Conservation (phyloP, 2,113 vertebrate species). For the Microtus ochrogaster region DNA sequence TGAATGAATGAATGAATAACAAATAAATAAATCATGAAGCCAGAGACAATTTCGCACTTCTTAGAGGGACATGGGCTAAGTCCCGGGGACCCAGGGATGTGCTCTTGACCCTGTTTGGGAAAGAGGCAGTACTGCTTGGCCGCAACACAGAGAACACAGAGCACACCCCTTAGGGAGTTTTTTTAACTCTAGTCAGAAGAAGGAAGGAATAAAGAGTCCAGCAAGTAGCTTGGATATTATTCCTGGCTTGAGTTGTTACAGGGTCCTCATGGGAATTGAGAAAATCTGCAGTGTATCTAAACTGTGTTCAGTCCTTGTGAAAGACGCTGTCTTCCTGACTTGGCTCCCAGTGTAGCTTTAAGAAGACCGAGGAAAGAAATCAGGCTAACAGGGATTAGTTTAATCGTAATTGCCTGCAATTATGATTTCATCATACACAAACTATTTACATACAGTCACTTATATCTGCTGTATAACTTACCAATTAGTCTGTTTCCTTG, state of each 20-base stretch:
- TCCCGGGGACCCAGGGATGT: neutral
- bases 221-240: neutral
- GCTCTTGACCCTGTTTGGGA: neutral
- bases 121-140: neutral
- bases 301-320: neutral
- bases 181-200: neutral
- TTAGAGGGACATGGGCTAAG: neutral
- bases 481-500: slow-evolving; percentile 55
- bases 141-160: neutral
- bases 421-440: slow-evolving; percentile 57
- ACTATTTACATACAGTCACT: slow-evolving; percentile 45
- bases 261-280: neutral
- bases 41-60: neutral
- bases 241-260: neutral
- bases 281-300: neutral
- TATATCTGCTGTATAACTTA: slow-evolving; percentile 66
- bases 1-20: neutral
- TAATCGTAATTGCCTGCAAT: slow-evolving; percentile 62
- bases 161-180: neutral
- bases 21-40: neutral
- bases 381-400: neutral
- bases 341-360: neutral
- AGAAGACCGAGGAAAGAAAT: neutral
- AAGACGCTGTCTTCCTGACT: neutral
- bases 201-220: neutral